phyloP scores from a whole-genome alignment of 2,888 invertebrate species.

The Loripinus fragilis region DNA sequence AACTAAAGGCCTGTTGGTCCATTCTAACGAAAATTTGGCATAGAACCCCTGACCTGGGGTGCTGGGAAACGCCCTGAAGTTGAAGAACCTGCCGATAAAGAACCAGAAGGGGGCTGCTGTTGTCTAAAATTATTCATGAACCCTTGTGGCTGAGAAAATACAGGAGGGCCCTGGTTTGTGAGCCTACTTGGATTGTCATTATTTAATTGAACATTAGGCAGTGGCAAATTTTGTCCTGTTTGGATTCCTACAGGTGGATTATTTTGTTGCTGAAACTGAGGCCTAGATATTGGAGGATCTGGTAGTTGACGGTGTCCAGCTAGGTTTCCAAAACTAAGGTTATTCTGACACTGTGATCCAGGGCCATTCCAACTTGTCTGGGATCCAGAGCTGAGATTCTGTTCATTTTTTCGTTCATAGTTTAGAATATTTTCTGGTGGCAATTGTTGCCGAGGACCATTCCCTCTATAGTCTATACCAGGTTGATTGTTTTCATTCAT shows the following conservation, averaged over 20 bases:
- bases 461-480: too few species aligned
- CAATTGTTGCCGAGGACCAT: neutral
- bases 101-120: neutral
- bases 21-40: too few species aligned
- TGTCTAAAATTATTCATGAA: neutral
- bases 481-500: too few species aligned
- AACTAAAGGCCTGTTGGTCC: too few species aligned
- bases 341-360: too few species aligned
- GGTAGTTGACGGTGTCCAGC: too few species aligned
- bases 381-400: too few species aligned
- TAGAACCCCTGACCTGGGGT: too few species aligned
- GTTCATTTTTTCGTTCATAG: too few species aligned
- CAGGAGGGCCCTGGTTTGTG: neutral
- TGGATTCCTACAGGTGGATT: neutral
- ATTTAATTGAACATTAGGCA: neutral
- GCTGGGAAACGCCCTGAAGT: too few species aligned
- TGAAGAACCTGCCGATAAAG: neutral
- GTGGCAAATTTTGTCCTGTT: neutral
- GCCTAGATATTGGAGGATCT: neutral
- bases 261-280: neutral
- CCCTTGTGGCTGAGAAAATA: neutral
- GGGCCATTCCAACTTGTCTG: too few species aligned
- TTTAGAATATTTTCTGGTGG: neutral
- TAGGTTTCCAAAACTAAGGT: too few species aligned
- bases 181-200: neutral